Evolutionary conservation across 2,888 invertebrate genomes (phyloP), one percentile per base, ranked within the genome.

Genomic region (Xylota segnis): DNA sequence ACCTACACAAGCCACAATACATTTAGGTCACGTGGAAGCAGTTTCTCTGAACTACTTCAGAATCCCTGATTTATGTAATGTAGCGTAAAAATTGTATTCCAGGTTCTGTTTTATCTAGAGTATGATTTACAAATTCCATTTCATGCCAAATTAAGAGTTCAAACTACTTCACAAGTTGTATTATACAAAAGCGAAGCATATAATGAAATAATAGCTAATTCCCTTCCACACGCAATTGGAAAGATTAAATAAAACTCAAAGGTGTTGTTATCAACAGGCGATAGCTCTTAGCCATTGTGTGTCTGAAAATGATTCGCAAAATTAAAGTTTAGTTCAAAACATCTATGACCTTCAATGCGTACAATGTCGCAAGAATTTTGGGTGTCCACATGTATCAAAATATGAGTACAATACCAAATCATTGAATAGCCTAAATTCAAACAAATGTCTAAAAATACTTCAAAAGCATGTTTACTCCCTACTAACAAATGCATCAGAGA

Each of bases 391-490:
- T 32, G 6, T 32, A 45, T 32, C 32, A 32, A 63, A n/a, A 32
- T 16, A 45, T 63, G 23, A 2, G 23, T 23, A 23, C 23, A 2
- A 23, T 14, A 63, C 16, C 32, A 47, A 32, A 47, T 32, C 16
- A 10, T 32, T 18, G 32, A 32, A 47, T 32, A 4, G 32, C 12
- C 45, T 16, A 9, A 52, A 66, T 66, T n/a, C 18, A 12, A 43
- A 27, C 12, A 7, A 27, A 43, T 29, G 29, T n/a, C 29, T 29
- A 32, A 63, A 45, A 63, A 47, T 50, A 65, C 50, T 50, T 37
- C 50, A 63, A 63, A 63, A 29, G 34, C 34, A 34, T 52, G 52
- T 66, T 52, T 52, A 12, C 7, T 34, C 14, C 16, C n/a, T 59
- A 14, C 6, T 12, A 12, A 10, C 40, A 59, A 59, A 40, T 18